phyloP scores from a whole-genome alignment of 2,797 vertebrate species.

The Schizopygopsis pylzovi region DNA sequence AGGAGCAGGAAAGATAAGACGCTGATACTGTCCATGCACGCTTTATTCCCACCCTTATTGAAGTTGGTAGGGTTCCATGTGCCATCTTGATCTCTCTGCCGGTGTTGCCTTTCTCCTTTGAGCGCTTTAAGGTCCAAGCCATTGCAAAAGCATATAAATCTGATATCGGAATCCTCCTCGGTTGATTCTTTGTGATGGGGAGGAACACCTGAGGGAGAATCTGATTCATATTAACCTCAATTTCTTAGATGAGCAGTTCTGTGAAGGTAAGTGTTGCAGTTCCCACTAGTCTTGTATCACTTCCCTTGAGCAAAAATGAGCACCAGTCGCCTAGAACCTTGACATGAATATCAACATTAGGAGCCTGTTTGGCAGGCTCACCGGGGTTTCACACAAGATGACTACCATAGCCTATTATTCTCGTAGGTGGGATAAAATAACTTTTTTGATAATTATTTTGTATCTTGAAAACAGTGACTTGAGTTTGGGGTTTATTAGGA shows the following conservation, averaged over 20 bases:
- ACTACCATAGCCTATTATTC: slow-evolving; percentile 33
- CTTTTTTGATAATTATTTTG: slow-evolving; percentile 53
- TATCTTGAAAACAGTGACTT: slow-evolving; percentile 49
- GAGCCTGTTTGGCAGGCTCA: slow-evolving; percentile 54
- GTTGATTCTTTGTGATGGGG: slow-evolving; percentile 31
- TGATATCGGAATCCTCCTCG: slow-evolving; percentile 44
- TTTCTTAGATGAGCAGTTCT: background rate
- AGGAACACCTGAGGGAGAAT: slow-evolving; percentile 34
- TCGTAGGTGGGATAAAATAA: slow-evolving; percentile 37
- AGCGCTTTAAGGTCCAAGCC: slow-evolving; percentile 29
- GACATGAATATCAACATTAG: slow-evolving; percentile 50
- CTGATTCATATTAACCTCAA: slow-evolving; percentile 33
- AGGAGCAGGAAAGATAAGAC: slow-evolving; percentile 54
- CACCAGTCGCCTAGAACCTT: slow-evolving; percentile 26
- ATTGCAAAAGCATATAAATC: slow-evolving; percentile 42
- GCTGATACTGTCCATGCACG: slow-evolving; percentile 40
- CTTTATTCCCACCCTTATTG: background rate
- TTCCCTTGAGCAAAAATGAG: slow-evolving; percentile 26
- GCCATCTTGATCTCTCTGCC: slow-evolving; percentile 41
- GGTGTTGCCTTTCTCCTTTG: slow-evolving; percentile 51
- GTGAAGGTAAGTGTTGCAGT: slow-evolving; percentile 14
- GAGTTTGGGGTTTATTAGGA: slow-evolving; percentile 34
- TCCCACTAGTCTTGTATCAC: slow-evolving; percentile 44
- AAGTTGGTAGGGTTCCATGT: slow-evolving; percentile 36
- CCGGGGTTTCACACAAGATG: slow-evolving; percentile 40